Conservation (phyloP, 1,140 invertebrate species). For the Geopemphigus sp. region DNA sequence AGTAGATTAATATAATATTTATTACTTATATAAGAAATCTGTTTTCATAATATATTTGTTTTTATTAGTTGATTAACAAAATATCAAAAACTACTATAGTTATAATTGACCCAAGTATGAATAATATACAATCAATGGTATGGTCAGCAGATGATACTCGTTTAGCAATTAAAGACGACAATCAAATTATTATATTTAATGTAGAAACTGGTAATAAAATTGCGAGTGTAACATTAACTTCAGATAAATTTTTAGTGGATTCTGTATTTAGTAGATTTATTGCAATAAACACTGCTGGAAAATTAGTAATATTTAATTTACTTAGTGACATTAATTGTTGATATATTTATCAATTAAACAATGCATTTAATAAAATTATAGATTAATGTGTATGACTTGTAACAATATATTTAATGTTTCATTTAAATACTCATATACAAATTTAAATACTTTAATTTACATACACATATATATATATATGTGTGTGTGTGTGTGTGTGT, state of each 20-base stretch:
- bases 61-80: conserved; percentile 21
- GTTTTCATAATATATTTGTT: not conserved
- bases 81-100: not conserved
- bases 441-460: no score
- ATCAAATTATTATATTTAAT: conserved; percentile 31
- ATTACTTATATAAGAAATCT: not conserved
- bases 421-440: no score
- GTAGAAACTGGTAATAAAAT: conserved; percentile 18
- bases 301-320: conserved; percentile 37
- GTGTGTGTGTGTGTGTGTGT: no score
- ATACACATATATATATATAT: no score
- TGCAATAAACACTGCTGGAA: conserved; percentile 11
- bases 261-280: not conserved
- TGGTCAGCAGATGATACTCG: conserved; percentile 27
- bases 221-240: conserved; percentile 22
- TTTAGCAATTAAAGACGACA: conserved; percentile 30
- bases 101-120: not conserved
- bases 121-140: conserved; percentile 30
- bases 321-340: no score
- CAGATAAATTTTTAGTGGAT: conserved; percentile 14
- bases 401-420: no score
- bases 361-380: no score
- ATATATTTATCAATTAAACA: no score
- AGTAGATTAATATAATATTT: conserved; percentile 11
- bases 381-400: no score